Evolutionary conservation across 92 coral and sea anemone species (phyloP), one percentile per base, ranked within the genome.

Genomic region (Palythoa grandis): DNA sequence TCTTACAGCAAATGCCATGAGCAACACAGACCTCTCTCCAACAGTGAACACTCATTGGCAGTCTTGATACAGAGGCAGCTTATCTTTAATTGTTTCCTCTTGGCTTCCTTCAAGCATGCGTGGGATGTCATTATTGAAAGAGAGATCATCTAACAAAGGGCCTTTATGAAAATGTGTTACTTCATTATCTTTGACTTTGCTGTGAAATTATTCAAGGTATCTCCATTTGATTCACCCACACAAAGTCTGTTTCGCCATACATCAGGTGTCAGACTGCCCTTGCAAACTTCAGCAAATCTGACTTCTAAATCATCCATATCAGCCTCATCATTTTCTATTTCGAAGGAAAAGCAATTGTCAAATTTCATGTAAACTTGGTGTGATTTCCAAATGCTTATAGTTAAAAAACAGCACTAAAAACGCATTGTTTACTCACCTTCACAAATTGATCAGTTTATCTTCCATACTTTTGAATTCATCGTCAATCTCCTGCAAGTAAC

Each of bases 101-200:
- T 57, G 13, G 63, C 14, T 57, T 57, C 63, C 16, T 57, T 57
- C 4, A 57, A 57, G 63, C 79, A 84, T 84, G 58, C 70, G 78
- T 84, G 87, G 87, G 47, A 84, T 54, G 23, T 83, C 66, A 8
- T 83, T 37, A n/a, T 23, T 83, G 14, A 83, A 24, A 83, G 14
- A 10, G 52, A 84, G 15, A 35, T 84, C 25, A 20, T 54, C 87
- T 6, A 84, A 71, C 65, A 84, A 19, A 72, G 79, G 70, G 0
- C 71, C 79, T 53, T 53, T 69, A 16, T 84, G 56, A 29, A 29
- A 71, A 13, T 72, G 16, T 29, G 79, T 48, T n/a, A 56, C 35
- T 84, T 71, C 87, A 50, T 57, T 52, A 52, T 52, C n/a, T n/a
- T n/a, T n/a, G n/a, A n/a, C 54, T 52, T 52, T 52, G 5, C 54